Conservation (phyloP, 2,888 invertebrate species). For the Acanthopleura granulata region DNA sequence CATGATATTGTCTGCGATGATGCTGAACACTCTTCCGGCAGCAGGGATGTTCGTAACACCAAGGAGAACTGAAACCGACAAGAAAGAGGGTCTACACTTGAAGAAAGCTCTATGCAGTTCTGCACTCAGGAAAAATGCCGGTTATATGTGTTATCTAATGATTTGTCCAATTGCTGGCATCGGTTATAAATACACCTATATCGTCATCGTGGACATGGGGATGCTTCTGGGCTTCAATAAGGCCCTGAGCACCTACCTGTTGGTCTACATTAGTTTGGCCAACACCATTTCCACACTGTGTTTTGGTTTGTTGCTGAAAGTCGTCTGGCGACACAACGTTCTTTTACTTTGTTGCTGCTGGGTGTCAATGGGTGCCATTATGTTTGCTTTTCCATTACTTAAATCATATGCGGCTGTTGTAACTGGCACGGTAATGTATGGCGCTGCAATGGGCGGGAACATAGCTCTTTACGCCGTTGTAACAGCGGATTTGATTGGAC, state of each 20-base stretch:
- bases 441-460: slow-evolving; percentile 1
- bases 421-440: background rate
- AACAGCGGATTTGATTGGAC: slow-evolving; percentile 4
- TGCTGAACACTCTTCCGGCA: background rate
- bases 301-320: background rate
- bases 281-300: background rate
- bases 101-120: slow-evolving; percentile 1
- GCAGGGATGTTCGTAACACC: background rate
- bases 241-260: background rate
- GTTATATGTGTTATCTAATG: slow-evolving; percentile 4
- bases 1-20: background rate
- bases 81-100: background rate
- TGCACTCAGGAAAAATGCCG: background rate
- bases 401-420: background rate
- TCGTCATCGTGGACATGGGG: slow-evolving; percentile 11
- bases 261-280: background rate
- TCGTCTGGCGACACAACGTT: background rate
- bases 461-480: slow-evolving; percentile 6
- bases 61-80: background rate
- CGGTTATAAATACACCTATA: slow-evolving; percentile 14
- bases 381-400: background rate
- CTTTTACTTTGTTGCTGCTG: background rate
- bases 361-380: slow-evolving; percentile 3
- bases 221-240: background rate
- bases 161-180: slow-evolving; percentile 1